Conservation (phyloP, 1,140 invertebrate genomes). For the Probaryconus sp. region DNA sequence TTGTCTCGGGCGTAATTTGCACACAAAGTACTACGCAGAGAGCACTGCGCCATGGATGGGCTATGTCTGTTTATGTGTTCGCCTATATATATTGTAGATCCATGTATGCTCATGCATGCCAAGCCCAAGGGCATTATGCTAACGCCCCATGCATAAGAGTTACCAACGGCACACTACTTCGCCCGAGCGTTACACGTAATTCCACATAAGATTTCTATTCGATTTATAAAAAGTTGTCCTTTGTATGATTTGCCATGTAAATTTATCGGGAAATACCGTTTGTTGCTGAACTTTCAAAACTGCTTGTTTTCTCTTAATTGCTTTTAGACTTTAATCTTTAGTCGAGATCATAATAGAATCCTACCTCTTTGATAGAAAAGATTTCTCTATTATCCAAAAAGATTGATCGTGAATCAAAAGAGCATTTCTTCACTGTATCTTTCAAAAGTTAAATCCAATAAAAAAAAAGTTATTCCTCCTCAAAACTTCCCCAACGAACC, state of each 20-base stretch:
- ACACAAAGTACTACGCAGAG: slow-evolving; percentile 74
- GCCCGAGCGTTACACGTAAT: slow-evolving; percentile 34
- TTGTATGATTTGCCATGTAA: slow-evolving; percentile 5
- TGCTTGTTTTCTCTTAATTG: too few relatives aligned
- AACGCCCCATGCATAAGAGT: slow-evolving; percentile 64
- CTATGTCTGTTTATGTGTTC: slow-evolving; percentile 60
- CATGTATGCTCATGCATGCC: slow-evolving; percentile 53
- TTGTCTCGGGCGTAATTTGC: slow-evolving; percentile 74
- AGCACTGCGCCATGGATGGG: slow-evolving; percentile 62
- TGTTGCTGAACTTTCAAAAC: too few relatives aligned
- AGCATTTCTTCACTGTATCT: too few relatives aligned
- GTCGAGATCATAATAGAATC: too few relatives aligned
- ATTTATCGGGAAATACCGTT: too few relatives aligned
- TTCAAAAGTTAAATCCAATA: too few relatives aligned
- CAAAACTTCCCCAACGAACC: too few relatives aligned
- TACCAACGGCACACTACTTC: slow-evolving; percentile 53
- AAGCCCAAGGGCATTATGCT: slow-evolving; percentile 70
- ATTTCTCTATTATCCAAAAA: too few relatives aligned
- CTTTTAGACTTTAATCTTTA: too few relatives aligned
- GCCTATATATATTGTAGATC: slow-evolving; percentile 44
- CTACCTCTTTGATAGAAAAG: too few relatives aligned
- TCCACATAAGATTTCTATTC: slow-evolving; percentile 51
- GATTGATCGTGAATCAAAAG: too few relatives aligned
- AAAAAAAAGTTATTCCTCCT: too few relatives aligned
- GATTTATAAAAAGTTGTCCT: slow-evolving; percentile 30